Evolutionary conservation across 2,797 vertebrate genomes (phyloP).

Genomic region (Astyanax mexicanus): DNA sequence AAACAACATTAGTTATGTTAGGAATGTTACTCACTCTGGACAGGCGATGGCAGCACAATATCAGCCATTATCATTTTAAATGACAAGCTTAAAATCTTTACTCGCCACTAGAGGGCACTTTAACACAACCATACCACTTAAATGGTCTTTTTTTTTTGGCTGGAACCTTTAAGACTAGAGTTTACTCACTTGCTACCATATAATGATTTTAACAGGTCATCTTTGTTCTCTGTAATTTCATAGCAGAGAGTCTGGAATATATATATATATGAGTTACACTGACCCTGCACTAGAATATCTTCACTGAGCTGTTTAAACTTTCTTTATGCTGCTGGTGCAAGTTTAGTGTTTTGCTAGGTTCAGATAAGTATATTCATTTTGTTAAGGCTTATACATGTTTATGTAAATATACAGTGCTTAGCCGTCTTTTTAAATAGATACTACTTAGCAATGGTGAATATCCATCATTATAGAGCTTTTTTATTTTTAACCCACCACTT

Average conservation of each 20-base stretch:
- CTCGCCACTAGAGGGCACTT: slow-evolving; percentile 54
- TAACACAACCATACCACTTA: slow-evolving; percentile 2
- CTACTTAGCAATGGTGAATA: not conserved
- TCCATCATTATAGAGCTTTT: not conserved
- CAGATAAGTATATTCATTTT: too few species aligned
- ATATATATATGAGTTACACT: not conserved
- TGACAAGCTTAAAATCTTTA: not conserved
- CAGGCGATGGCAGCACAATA: not conserved
- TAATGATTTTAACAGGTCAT: slow-evolving; percentile 14
- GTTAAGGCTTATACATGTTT: too few species aligned
- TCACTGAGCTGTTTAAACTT: not conserved
- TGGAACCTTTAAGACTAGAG: not conserved
- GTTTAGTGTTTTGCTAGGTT: not conserved
- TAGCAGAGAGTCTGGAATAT: not conserved
- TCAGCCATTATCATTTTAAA: too few species aligned
- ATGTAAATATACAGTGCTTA: too few species aligned
- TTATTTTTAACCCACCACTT: not conserved
- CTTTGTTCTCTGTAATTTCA: not conserved
- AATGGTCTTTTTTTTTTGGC: not conserved
- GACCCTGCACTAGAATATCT: not conserved
- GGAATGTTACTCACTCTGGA: not conserved
- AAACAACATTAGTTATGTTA: too few species aligned
- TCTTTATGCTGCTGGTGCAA: not conserved
- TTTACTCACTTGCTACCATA: not conserved
- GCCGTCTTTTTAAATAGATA: too few species aligned